phyloP scores from a whole-genome alignment of 2,113 vertebrate genomes.

The Channa argus region DNA sequence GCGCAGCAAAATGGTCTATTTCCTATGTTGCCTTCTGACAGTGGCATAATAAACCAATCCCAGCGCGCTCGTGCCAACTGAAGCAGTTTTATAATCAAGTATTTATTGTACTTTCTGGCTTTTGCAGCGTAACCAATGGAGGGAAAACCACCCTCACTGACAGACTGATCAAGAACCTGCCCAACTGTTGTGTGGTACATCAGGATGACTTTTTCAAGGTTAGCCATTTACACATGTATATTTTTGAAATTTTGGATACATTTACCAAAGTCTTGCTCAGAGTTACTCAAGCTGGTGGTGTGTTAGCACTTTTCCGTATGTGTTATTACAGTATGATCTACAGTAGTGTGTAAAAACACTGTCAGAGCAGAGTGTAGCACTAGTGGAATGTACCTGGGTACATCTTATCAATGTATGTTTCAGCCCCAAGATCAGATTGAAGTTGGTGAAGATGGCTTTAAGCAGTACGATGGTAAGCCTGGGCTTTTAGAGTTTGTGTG shows the following conservation, averaged over 20 bases:
- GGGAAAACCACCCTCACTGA: conserved; percentile 95
- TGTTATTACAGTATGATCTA: conserved; percentile 16
- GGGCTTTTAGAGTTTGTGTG: conserved; percentile 68
- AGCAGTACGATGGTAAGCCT: conserved; percentile 97
- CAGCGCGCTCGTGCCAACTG: too few species aligned
- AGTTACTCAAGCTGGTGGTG: conserved; percentile 8
- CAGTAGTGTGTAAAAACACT: conserved; percentile 23
- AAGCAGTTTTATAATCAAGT: too few species aligned
- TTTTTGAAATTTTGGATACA: neutral
- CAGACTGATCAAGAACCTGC: conserved; percentile 83
- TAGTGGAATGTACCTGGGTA: conserved; percentile 81
- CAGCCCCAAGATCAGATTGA: conserved; percentile 98
- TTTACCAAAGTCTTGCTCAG: conserved; percentile 6
- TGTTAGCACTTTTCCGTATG: conserved; percentile 28
- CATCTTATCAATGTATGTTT: conserved; percentile 87
- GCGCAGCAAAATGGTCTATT: too few species aligned
- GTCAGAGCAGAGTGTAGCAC: conserved; percentile 58
- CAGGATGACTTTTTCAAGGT: conserved; percentile 98
- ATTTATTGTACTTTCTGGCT: conserved; percentile 19
- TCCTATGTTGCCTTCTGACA: too few species aligned
- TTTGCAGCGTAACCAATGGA: conserved; percentile 89
- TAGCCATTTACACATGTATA: conserved; percentile 38
- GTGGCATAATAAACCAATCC: too few species aligned
- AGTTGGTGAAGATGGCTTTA: conserved; percentile 96
- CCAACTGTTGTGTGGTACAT: conserved; percentile 95